Conservation (phyloP, 2,113 vertebrate species). For the Periophthalmus modestus region DNA sequence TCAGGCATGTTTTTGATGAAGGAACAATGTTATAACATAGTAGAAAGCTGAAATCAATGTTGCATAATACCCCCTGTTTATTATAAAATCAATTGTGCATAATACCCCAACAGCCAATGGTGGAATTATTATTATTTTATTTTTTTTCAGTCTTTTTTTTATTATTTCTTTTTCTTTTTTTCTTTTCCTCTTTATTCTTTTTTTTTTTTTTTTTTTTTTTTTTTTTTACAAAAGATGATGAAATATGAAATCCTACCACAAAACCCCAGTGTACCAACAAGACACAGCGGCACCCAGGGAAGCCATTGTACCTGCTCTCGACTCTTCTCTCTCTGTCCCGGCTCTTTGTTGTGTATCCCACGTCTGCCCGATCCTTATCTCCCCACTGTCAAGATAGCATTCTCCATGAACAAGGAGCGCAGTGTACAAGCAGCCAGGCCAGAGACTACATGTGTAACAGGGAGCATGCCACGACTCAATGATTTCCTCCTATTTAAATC, state of each 20-base stretch:
- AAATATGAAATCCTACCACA: constrained; percentile 61
- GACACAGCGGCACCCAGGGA: constrained; percentile 47
- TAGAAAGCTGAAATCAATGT: too few relatives aligned
- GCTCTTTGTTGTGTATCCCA: constrained; percentile 35
- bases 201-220: constrained; percentile 17
- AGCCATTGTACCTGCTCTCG: constrained; percentile 24
- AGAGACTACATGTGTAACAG: not conserved
- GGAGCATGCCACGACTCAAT: not conserved
- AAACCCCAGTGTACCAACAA: constrained; percentile 62
- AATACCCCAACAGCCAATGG: too few relatives aligned
- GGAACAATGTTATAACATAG: too few relatives aligned
- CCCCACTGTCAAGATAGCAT: constrained; percentile 44
- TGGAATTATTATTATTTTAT: too few relatives aligned
- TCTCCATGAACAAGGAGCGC: constrained; percentile 36
- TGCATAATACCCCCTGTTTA: too few relatives aligned
- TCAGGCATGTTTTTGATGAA: too few relatives aligned
- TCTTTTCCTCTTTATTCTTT: not conserved
- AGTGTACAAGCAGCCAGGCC: constrained; percentile 15
- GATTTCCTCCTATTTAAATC: not conserved
- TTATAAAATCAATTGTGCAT: too few relatives aligned
- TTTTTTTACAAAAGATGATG: constrained; percentile 40
- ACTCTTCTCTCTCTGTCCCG: constrained; percentile 10
- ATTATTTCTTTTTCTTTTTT: too few relatives aligned
- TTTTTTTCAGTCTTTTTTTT: too few relatives aligned
- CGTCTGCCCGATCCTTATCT: constrained; percentile 56